These are phyloP conservation scores for Hemicordylus capensis DNA, from an alignment of 2,113 vertebrate genomes.

Conservation along the genomic window DNA sequence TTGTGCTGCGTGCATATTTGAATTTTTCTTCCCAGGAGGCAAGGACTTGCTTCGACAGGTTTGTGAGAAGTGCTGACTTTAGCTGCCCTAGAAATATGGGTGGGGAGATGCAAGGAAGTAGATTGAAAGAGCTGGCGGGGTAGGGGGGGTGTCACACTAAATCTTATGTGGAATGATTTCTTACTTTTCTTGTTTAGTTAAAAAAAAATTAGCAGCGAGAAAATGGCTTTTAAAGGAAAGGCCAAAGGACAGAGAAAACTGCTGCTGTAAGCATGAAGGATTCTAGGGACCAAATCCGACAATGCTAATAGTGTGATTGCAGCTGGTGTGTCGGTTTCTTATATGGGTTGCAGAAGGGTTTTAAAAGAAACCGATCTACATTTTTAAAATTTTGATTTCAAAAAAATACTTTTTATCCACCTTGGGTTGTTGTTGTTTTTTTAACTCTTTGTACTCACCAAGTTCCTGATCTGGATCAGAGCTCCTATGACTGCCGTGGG, in stretches of 20 bases:
- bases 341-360: too few species aligned
- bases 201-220: background rate
- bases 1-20: background rate
- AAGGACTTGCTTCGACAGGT: slow-evolving; percentile 4
- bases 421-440: too few species aligned
- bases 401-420: too few species aligned
- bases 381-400: too few species aligned
- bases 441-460: too few species aligned
- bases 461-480: too few species aligned
- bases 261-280: background rate
- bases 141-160: too few species aligned
- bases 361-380: too few species aligned
- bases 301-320: too few species aligned
- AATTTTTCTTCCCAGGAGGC: background rate
- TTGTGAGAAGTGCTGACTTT: slow-evolving; percentile 11
- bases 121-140: background rate
- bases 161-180: too few species aligned
- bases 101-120: background rate
- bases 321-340: too few species aligned
- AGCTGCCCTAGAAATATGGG: background rate
- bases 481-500: too few species aligned
- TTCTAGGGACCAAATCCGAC: background rate
- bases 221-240: background rate
- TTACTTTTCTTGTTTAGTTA: background rate
- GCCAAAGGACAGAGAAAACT: background rate